Percentiles rank a stretch among this genome's conserved stretches.
Evolutionary conservation across 2,888 invertebrate species (phyloP).

Genomic region (Halictus quadricinctus): DNA sequence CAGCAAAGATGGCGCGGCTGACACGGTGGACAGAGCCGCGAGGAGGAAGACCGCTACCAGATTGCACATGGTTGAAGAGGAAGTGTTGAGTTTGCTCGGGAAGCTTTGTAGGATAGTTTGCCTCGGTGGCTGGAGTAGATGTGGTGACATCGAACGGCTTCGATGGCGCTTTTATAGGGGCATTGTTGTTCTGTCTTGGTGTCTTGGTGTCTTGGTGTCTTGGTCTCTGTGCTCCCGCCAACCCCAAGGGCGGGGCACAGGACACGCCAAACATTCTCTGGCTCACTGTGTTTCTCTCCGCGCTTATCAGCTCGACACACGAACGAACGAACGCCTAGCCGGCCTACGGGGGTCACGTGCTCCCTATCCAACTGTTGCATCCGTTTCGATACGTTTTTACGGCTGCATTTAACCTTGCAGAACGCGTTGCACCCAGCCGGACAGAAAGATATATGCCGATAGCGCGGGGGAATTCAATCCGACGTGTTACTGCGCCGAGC

Average conservation of each 20-base stretch:
- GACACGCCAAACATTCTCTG: constrained; percentile 78
- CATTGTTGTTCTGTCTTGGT: constrained; percentile 57
- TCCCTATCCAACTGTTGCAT: constrained; percentile 59
- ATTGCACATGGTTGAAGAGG: constrained; percentile 71
- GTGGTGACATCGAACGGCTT: constrained; percentile 68
- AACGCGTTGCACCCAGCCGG: constrained; percentile 25
- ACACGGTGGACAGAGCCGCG: constrained; percentile 72
- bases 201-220: neutral
- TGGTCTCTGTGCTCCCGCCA: constrained; percentile 55
- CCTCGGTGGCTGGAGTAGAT: constrained; percentile 71
- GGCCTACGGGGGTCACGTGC: constrained; percentile 56
- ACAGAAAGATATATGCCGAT: constrained; percentile 31
- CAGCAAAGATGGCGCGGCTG: constrained; percentile 76
- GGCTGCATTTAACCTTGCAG: constrained; percentile 31
- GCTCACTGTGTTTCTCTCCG: constrained; percentile 47
- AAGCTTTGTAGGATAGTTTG: constrained; percentile 39
- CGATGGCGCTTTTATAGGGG: constrained; percentile 77
- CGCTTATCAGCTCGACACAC: constrained; percentile 68
- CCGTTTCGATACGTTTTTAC: constrained; percentile 49
- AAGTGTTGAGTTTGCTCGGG: constrained; percentile 14
- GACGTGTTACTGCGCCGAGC: neutral
- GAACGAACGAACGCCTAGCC: constrained; percentile 55
- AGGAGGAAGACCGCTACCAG: constrained; percentile 73
- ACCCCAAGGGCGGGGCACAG: constrained; percentile 79
- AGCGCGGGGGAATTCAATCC: constrained; percentile 7